Evolutionary conservation across 1,140 invertebrate genomes (phyloP), one percentile per base, ranked within the genome.

Genomic region (Sitobion miscanthi): DNA sequence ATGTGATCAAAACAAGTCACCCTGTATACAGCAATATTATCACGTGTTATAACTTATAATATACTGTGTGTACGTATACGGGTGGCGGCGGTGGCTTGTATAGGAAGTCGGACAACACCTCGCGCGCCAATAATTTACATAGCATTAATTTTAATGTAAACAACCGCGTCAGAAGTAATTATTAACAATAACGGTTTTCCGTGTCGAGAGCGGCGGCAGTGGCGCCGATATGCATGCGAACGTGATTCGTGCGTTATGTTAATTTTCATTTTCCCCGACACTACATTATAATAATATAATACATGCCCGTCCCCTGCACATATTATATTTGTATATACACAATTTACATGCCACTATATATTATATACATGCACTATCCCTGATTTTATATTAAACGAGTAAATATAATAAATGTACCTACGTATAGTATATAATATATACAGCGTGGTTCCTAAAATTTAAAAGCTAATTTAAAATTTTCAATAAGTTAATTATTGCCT

Each of bases 91-190:
- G 62, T 69, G 62, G 30, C 62, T 69, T 69, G 82, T 83, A 38
- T 83, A 85, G 47, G 49, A 54, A 90, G 52, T 54, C 52, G n/a
- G 88, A 90, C 88, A 90, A 90, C 89, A 69, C 54, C 62, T 69
- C 38, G 62, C 62, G 2, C 90, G 54, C 42, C 42, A 69, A 77
- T 47, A 82, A 91, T 91, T 91, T 91, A 49, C 90, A 91, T 91
- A 91, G 30, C 90, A 82, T 91, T 91, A 69, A 91, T 91, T 91
- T 91, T 82, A 91, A 91, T 91, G 90, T 91, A 91, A 91, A 91
- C 90, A 91, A 77, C 90, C 38, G 62, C 57, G 90, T 91, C 90
- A 77, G 42, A 35, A 91, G 90, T 91, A 69, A 91, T 91, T 91
- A 91, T 69, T 47, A 82, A 91, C 57, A 91, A 82, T 69, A 91